Conservation (phyloP, 2,113 vertebrate genomes). For the Cavia porcellus region DNA sequence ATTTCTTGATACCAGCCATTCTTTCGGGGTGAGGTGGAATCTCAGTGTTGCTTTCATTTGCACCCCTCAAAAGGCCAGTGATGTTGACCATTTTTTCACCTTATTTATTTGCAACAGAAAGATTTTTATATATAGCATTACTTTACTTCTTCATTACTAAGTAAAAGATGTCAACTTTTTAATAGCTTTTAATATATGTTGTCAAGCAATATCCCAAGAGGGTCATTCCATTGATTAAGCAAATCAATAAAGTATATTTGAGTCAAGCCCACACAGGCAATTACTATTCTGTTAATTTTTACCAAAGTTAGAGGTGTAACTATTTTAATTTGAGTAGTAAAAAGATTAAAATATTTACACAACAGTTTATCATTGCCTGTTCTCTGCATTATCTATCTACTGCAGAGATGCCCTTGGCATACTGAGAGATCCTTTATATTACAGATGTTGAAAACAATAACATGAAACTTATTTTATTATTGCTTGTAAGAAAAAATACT, state of each 20-base stretch:
- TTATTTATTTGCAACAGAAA: neutral
- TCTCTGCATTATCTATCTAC: constrained; percentile 49
- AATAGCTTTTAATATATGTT: constrained; percentile 30
- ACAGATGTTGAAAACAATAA: constrained; percentile 49
- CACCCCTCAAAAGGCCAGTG: no score
- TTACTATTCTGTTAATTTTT: constrained; percentile 60
- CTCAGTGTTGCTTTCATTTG: no score
- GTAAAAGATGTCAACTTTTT: constrained; percentile 13
- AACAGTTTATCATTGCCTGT: constrained; percentile 22
- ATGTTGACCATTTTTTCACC: no score
- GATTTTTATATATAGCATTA: neutral
- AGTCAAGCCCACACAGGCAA: constrained; percentile 63
- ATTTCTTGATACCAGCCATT: no score
- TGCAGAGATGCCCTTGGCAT: neutral
- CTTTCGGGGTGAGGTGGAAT: no score
- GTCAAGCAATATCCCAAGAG: constrained; percentile 42
- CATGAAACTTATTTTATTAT: constrained; percentile 16
- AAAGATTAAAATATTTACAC: constrained; percentile 38
- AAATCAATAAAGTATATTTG: constrained; percentile 71
- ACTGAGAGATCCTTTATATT: neutral
- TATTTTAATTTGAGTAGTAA: constrained; percentile 21
- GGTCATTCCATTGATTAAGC: constrained; percentile 68
- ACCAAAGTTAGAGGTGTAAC: constrained; percentile 47
- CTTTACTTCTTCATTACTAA: neutral
- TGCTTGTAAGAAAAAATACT: neutral